A percentile compares a stretch with the other conserved stretches of the same genome.
These are phyloP conservation scores for Arctia plantaginis DNA, from an alignment of 2,888 invertebrate species.

Conservation along the genomic window DNA sequence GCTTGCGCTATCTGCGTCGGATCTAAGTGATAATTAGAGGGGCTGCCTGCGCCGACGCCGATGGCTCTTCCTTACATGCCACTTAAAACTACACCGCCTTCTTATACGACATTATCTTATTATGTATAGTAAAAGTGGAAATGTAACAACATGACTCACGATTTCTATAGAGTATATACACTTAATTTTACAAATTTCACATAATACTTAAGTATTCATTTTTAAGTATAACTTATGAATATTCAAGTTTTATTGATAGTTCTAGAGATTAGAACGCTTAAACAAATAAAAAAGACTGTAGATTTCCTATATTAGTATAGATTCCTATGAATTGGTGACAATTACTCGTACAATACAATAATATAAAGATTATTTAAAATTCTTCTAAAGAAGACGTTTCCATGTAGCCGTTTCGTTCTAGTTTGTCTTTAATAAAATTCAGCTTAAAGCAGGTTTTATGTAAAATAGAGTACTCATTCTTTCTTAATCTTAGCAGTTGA, in stretches of 20 bases:
- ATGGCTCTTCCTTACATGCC: constrained; percentile 75
- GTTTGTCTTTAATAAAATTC: background rate
- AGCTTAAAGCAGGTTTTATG: constrained; percentile 43
- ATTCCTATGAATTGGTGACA: background rate
- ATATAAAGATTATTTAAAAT: background rate
- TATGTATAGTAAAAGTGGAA: constrained; percentile 57
- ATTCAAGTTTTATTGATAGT: background rate
- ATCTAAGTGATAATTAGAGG: constrained; percentile 82
- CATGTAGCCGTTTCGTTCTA: background rate
- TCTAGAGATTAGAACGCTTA: background rate
- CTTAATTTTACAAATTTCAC: too few relatives aligned
- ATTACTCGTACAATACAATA: background rate
- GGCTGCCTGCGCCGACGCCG: constrained; percentile 54
- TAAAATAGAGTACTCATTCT: constrained; percentile 56
- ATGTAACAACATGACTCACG: constrained; percentile 37
- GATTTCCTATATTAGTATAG: background rate
- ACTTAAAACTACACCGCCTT: constrained; percentile 82
- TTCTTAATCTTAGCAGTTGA: constrained; percentile 65
- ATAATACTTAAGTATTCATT: too few relatives aligned
- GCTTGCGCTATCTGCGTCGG: constrained; percentile 78
- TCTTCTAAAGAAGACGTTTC: background rate
- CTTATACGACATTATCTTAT: constrained; percentile 66
- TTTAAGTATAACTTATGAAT: too few relatives aligned
- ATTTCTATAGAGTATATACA: constrained; percentile 30
- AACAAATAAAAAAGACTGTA: background rate